Evolutionary conservation across 2,888 invertebrate genomes (phyloP).

Genomic region (Volucella zonaria): DNA sequence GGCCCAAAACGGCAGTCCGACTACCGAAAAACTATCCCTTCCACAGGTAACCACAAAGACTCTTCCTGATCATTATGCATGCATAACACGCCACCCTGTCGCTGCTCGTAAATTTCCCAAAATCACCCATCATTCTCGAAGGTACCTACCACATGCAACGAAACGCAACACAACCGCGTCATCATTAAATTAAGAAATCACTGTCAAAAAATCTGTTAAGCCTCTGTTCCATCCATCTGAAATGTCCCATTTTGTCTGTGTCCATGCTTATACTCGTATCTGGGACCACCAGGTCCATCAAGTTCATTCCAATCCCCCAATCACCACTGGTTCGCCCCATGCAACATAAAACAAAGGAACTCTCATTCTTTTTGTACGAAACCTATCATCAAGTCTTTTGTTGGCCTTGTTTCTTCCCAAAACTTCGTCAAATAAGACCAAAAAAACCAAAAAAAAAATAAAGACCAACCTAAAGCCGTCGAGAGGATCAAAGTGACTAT

Average conservation of each 20-base stretch:
- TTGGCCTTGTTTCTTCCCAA: constrained; percentile 64
- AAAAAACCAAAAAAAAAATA: constrained; percentile 22
- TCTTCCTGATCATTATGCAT: constrained; percentile 46
- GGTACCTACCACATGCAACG: constrained; percentile 63
- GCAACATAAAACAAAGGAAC: constrained; percentile 53
- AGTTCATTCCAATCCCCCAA: constrained; percentile 14
- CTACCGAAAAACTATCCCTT: constrained; percentile 10
- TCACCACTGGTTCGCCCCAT: constrained; percentile 46
- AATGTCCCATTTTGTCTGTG: constrained; percentile 31
- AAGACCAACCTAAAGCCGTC: constrained; percentile 4
- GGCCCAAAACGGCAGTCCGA: constrained; percentile 1
- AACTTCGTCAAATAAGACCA: constrained; percentile 60
- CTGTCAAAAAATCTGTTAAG: constrained; percentile 79
- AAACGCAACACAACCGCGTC: constrained; percentile 58
- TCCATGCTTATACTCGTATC: not conserved
- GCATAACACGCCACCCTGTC: constrained; percentile 54
- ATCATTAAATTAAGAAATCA: constrained; percentile 79
- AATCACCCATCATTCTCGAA: constrained; percentile 56
- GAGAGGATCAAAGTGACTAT: constrained; percentile 56
- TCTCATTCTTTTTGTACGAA: constrained; percentile 56
- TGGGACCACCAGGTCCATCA: constrained; percentile 38
- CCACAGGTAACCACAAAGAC: constrained; percentile 8
- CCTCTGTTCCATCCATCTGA: constrained; percentile 56
- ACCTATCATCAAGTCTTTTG: constrained; percentile 70
- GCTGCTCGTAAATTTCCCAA: constrained; percentile 41